These are phyloP conservation scores for Zoanthus sansibaricus DNA, from an alignment of 92 coral and sea anemone genomes.

Conservation along the genomic window DNA sequence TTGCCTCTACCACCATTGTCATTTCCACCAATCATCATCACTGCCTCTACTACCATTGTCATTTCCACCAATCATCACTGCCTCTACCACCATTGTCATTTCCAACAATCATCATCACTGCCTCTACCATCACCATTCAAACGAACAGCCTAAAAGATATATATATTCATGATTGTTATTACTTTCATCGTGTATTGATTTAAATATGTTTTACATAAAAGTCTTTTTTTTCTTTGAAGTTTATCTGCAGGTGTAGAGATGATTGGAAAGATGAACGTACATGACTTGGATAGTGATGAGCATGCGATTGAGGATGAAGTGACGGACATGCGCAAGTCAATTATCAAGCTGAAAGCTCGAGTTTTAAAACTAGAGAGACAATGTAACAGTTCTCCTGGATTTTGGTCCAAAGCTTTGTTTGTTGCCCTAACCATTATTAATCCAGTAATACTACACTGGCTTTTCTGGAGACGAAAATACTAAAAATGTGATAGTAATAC, in stretches of 20 bases:
- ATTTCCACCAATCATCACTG: too few relatives aligned
- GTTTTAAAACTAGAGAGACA: conserved; percentile 79
- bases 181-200: too few relatives aligned
- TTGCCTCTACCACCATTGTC: too few relatives aligned
- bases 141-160: too few relatives aligned
- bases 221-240: conserved; percentile 37
- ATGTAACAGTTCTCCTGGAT: conserved; percentile 72
- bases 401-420: conserved; percentile 86
- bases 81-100: too few relatives aligned
- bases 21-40: too few relatives aligned
- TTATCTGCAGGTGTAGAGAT: conserved; percentile 74
- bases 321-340: conserved; percentile 72
- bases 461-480: conserved; percentile 82
- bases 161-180: too few relatives aligned
- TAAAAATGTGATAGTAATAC: conserved; percentile 43
- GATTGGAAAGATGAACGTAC: conserved; percentile 69
- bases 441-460: conserved; percentile 86
- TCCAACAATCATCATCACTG: too few relatives aligned
- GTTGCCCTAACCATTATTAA: conserved; percentile 86
- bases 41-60: too few relatives aligned
- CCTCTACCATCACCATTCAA: too few relatives aligned
- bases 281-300: conserved; percentile 66
- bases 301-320: conserved; percentile 62
- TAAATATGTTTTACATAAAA: too few relatives aligned
- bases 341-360: conserved; percentile 70